Evolutionary conservation across 2,113 vertebrate species (phyloP).

Genomic region (Heteronetta atricapilla): DNA sequence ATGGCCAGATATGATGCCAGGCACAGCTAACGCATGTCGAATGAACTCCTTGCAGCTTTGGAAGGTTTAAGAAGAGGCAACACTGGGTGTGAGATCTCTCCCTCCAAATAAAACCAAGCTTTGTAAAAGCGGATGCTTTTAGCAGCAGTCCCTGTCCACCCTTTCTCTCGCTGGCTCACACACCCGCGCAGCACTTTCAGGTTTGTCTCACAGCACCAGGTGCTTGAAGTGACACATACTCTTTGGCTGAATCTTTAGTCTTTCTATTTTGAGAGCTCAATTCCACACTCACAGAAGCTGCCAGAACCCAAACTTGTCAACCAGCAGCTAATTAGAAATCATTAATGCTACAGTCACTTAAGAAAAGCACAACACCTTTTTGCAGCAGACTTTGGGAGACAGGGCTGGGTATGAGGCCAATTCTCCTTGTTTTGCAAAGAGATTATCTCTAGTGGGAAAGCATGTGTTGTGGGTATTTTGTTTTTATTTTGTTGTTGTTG

Average conservation of each 20-base stretch:
- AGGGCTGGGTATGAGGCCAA: neutral
- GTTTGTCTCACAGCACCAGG: neutral
- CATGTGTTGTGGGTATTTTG: neutral
- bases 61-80: neutral
- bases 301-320: neutral
- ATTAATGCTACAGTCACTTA: neutral
- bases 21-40: accelerated
- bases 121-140: accelerated
- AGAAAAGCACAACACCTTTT: neutral
- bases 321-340: neutral
- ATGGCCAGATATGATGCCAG: neutral
- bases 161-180: accelerated
- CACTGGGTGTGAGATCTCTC: neutral
- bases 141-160: accelerated
- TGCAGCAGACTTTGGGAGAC: neutral
- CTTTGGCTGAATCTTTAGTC: neutral
- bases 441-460: neutral
- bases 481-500: too few relatives aligned
- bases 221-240: neutral
- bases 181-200: neutral
- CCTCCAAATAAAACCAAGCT: accelerated
- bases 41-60: neutral
- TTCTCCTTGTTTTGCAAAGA: neutral
- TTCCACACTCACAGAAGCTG: neutral
- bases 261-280: neutral